Conservation (phyloP, 1,140 invertebrate species). For the Drosophila sechellia region DNA sequence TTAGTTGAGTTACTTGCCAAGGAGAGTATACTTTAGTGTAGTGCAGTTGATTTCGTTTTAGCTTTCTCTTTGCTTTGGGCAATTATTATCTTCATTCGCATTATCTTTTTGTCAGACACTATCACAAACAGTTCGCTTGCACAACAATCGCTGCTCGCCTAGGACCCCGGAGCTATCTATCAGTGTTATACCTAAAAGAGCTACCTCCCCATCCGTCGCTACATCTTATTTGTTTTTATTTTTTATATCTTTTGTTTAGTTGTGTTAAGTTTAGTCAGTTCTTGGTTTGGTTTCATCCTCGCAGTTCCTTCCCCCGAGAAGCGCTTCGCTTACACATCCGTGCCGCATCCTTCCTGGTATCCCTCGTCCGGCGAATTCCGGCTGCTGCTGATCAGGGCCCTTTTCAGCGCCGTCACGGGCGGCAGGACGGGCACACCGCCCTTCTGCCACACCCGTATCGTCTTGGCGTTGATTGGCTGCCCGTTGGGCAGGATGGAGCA, state of each 20-base stretch:
- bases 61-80: constrained; percentile 32
- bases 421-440: constrained; percentile 92
- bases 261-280: constrained; percentile 76
- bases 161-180: constrained; percentile 55
- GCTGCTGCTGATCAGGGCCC: constrained; percentile 90
- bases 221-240: background rate
- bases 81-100: constrained; percentile 77
- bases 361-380: constrained; percentile 95
- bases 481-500: constrained; percentile 79
- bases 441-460: constrained; percentile 93
- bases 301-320: background rate
- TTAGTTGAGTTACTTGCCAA: constrained; percentile 41
- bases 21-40: constrained; percentile 70
- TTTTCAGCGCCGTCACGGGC: constrained; percentile 91
- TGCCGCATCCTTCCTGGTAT: constrained; percentile 95
- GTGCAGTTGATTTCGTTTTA: constrained; percentile 52
- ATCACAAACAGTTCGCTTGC: constrained; percentile 79
- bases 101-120: constrained; percentile 82
- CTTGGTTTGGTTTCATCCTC: constrained; percentile 42
- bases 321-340: constrained; percentile 89
- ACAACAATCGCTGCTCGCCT: constrained; percentile 48
- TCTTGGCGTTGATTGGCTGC: constrained; percentile 88
- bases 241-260: no score
- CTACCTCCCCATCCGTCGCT: constrained; percentile 1
- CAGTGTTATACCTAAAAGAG: constrained; percentile 29